Evolutionary conservation across 1,140 invertebrate species (phyloP), one percentile per base, ranked within the genome.

Genomic region (Dryas iulia): DNA sequence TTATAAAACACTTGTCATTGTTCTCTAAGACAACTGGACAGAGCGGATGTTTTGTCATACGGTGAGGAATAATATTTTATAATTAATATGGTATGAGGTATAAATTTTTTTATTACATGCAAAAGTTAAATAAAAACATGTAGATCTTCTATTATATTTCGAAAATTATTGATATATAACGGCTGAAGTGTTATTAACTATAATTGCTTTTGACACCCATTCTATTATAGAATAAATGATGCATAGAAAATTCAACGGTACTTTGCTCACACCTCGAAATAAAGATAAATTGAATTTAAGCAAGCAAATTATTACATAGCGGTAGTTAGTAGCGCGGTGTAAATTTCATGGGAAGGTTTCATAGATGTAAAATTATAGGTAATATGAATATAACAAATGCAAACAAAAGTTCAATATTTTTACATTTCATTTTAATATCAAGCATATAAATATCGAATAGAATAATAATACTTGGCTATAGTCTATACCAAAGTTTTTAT

Each of bases 1-100:
- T 74, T 74, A 65, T 70, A 68, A 74, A 72, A 72, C 64, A 70
- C 67, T 60, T 28, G 56, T 52, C 67, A 72, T 72, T 77, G 67
- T 74, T 70, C 70, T 60, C 53, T 8, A 26, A 66, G 59, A 61
- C 58, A 66, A 63, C 72, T 65, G 59, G 59, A 35, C 39, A 7
- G 6, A 1, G 21, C 39, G 18, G 39, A 47, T 47, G 39, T 47
- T 47, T 14, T 47, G n/a, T n/a, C n/a, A 21, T 21, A 2, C 7
- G 14, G 8, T 47, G 3, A 21, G 5, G 14, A 18, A 47, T 47
- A 47, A 47, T 47, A 47, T 21, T 21, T 21, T 18, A 14, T 10
- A 47, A 21, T 8, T 47, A 47, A 21, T 47, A 47, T 47, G 14
- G 1, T 18, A 47, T 21, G 14, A 21, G 18, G 14, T 47, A 47